Evolutionary conservation across 2,113 vertebrate species (phyloP).

Genomic region (Sapayoa aenigma): DNA sequence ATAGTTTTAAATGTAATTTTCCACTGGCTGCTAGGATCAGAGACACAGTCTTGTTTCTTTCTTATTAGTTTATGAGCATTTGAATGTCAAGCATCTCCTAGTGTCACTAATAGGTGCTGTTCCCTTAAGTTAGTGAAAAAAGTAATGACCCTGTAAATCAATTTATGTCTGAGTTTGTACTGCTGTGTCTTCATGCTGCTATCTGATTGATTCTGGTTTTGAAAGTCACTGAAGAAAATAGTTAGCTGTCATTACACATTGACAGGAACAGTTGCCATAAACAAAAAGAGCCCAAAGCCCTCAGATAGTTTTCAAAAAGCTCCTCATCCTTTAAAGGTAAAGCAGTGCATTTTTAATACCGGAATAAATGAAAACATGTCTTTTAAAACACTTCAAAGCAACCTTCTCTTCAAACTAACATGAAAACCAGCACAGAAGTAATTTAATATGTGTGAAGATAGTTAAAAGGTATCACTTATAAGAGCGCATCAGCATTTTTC

Average conservation of each 20-base stretch:
- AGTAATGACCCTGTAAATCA: conserved; percentile 46
- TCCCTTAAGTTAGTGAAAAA: conserved; percentile 25
- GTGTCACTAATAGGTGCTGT: conserved; percentile 8
- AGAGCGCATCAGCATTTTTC: background rate
- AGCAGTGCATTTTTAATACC: background rate
- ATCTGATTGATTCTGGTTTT: conserved; percentile 26
- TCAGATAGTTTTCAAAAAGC: background rate
- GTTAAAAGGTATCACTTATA: background rate
- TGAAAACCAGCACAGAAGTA: background rate
- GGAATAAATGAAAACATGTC: background rate
- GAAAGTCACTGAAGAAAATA: conserved; percentile 44
- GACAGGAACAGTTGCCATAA: background rate
- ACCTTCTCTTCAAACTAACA: background rate
- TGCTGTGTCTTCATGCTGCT: conserved; percentile 26
- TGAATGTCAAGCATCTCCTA: conserved; percentile 28
- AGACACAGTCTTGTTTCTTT: background rate
- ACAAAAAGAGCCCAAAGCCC: background rate
- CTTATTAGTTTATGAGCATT: background rate
- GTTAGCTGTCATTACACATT: background rate
- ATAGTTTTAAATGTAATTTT: background rate
- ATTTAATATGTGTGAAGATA: background rate
- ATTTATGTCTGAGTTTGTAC: conserved; percentile 11
- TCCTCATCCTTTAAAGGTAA: background rate
- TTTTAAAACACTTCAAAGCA: conserved; percentile 5
- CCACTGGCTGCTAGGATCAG: background rate